phyloP scores from a whole-genome alignment of 2,888 invertebrate genomes.

The Asteroscopus sphinx region DNA sequence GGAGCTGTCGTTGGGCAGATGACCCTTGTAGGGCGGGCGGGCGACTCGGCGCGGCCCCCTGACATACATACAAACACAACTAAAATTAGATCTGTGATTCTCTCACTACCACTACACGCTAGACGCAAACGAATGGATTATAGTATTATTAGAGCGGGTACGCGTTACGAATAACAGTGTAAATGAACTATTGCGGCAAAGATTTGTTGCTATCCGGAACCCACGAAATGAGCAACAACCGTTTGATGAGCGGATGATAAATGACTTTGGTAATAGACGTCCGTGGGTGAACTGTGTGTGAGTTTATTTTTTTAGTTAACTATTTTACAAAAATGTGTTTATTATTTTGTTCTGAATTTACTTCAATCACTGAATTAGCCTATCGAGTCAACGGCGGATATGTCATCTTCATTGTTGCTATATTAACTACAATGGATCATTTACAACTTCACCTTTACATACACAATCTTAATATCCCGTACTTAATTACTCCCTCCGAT shows the following conservation, averaged over 20 bases:
- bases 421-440: too few relatives aligned
- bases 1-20: conserved; percentile 67
- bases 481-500: too few relatives aligned
- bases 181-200: conserved; percentile 70
- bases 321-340: conserved; percentile 1
- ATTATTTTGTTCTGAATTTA: too few relatives aligned
- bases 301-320: conserved; percentile 10
- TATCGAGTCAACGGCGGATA: too few relatives aligned
- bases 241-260: conserved; percentile 55
- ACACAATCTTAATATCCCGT: too few relatives aligned
- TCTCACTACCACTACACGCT: conserved; percentile 77
- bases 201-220: conserved; percentile 65
- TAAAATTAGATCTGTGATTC: conserved; percentile 85
- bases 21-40: conserved; percentile 86
- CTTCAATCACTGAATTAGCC: too few relatives aligned
- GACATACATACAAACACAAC: conserved; percentile 86
- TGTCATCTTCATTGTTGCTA: too few relatives aligned
- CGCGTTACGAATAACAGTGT: conserved; percentile 70
- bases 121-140: conserved; percentile 81
- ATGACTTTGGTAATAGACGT: conserved; percentile 38
- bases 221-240: conserved; percentile 44
- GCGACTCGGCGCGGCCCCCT: conserved; percentile 78
- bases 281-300: conserved; percentile 17
- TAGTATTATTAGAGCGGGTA: conserved; percentile 74
- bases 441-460: too few relatives aligned